Base-by-base conservation (phyloP, 2,113 vertebrate species). In the Triplophysa tibetana region DNA sequence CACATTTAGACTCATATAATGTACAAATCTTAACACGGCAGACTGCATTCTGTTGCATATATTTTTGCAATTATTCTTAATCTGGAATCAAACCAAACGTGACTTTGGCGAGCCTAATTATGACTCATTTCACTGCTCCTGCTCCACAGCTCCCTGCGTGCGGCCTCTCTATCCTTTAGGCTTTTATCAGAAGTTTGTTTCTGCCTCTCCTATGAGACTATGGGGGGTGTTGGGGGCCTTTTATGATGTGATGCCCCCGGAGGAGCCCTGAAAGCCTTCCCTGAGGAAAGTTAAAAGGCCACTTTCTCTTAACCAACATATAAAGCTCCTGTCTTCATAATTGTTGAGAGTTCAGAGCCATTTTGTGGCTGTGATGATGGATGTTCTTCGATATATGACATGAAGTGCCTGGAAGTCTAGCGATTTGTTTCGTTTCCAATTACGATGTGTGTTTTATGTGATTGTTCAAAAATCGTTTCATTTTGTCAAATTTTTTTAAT, bases 121-220 rank as follows among this genome's bases (percentile, higher is more conserved):
- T 61, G 60, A 61, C 63, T 78, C 75, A 80, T 79, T 70, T 77
- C 48, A 48, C 75, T 84, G 61, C 64, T 67, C 29, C 48, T 74
- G 76, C 33, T 82, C 50, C 50, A 19, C 17, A 41, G 58, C 84
- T 85, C 58, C 43, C 72, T 29, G 26, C 60, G 58, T 75, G 77
- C 75, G 26, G 80, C 33, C 70, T 70, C 74, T 21, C 10, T 63
- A 52, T 85, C 85, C 67, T 72, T 9, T 41, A 64, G 72, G 86
- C 79, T 81, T 85, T 85, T 78, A 81, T 85, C 86, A 85, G 81
- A 24, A 6, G 67, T 69, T 67, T 38, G 23, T 65, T 65, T 68
- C 63, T 43, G 82, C 78, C 33, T 66, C 38, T 76, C 43, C 11
- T 76, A 43, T 21, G 70, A 77, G 56, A 65, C 4, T 6, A 48